Evolutionary conservation across 2,113 vertebrate genomes (phyloP).

Genomic region (Rafetus swinhoei): DNA sequence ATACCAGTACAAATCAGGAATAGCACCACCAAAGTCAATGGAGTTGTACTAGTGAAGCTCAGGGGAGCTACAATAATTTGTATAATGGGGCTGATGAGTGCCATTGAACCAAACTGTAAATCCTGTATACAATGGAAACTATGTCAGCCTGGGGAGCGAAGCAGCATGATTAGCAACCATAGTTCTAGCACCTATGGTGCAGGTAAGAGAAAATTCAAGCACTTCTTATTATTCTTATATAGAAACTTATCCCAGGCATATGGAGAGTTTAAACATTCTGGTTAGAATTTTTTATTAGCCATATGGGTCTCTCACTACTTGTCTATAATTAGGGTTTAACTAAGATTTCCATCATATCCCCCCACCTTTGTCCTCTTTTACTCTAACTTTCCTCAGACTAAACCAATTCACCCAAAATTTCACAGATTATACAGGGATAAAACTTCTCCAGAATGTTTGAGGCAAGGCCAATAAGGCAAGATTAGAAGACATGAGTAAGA

Average conservation of each 20-base stretch:
- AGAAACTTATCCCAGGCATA: neutral
- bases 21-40: neutral
- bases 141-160: too few relatives aligned
- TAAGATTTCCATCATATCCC: neutral
- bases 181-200: too few relatives aligned
- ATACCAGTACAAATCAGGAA: neutral
- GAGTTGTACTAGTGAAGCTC: neutral
- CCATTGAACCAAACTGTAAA: too few relatives aligned
- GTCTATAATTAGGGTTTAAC: neutral
- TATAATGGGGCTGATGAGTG: too few relatives aligned
- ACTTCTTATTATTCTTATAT: neutral
- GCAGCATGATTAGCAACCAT: too few relatives aligned
- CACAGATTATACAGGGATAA: fast-evolving
- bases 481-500: neutral
- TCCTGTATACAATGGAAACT: too few relatives aligned
- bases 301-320: neutral
- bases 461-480: neutral
- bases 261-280: neutral
- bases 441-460: conserved; percentile 1
- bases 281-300: neutral
- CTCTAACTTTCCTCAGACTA: neutral
- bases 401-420: neutral
- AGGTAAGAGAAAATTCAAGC: neutral
- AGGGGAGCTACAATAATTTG: neutral
- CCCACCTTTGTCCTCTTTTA: neutral